Percentiles rank a stretch among this genome's conserved stretches.
These are phyloP conservation scores for Kradibia gibbosae DNA, from an alignment of 1,140 invertebrate species.

Conservation along the genomic window DNA sequence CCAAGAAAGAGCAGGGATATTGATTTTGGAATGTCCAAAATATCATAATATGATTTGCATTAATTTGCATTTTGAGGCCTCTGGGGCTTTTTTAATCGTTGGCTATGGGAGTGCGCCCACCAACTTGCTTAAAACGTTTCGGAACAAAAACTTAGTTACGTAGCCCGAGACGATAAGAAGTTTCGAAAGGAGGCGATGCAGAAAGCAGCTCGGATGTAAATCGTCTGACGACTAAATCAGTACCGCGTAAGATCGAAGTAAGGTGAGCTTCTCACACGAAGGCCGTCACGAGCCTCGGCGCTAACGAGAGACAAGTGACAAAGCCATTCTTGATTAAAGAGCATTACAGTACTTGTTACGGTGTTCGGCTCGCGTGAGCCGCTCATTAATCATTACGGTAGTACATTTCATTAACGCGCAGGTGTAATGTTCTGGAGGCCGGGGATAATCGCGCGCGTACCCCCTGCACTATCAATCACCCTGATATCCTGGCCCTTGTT, in stretches of 20 bases:
- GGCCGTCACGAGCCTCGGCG: background rate
- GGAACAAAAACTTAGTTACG: too few species aligned
- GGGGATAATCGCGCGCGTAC: background rate
- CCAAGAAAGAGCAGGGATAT: too few species aligned
- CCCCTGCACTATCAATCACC: conserved; percentile 25
- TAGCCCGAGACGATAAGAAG: too few species aligned
- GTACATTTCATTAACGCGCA: conserved; percentile 43
- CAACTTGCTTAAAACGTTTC: too few species aligned
- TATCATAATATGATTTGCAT: too few species aligned
- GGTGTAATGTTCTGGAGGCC: conserved; percentile 12
- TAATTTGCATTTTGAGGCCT: too few species aligned
- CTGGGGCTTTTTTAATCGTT: too few species aligned
- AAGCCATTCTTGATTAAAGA: conserved; percentile 20
- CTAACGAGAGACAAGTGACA: conserved; percentile 25
- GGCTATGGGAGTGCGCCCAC: too few species aligned
- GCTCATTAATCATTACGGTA: conserved; percentile 31
- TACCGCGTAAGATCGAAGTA: background rate
- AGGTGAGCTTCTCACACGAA: background rate
- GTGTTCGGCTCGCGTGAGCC: background rate
- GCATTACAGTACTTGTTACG: conserved; percentile 3
- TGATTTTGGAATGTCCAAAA: too few species aligned
- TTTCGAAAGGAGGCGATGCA: too few species aligned
- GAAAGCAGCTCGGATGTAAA: too few species aligned
- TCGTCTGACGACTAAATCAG: too few species aligned
- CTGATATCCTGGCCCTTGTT: background rate